These are phyloP conservation scores for Sebastes vulpes DNA, from an alignment of 2,797 vertebrate species.

Conservation along the genomic window DNA sequence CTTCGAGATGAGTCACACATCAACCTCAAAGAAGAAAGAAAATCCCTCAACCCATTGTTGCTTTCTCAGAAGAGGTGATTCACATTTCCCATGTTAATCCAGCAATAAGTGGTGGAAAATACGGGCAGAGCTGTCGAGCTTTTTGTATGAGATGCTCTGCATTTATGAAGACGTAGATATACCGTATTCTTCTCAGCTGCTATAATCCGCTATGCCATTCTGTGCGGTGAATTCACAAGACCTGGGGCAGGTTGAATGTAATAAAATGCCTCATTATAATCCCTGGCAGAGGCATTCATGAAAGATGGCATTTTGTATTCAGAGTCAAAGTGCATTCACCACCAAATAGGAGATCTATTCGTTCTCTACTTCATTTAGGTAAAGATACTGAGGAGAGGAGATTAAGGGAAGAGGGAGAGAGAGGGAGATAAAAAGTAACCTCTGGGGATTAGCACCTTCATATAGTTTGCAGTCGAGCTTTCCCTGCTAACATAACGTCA, in stretches of 20 bases:
- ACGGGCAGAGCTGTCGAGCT: slow-evolving; percentile 11
- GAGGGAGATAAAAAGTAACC: slow-evolving; percentile 60
- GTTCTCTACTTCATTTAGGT: slow-evolving; percentile 64
- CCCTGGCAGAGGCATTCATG: slow-evolving; percentile 41
- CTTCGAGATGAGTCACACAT: neutral
- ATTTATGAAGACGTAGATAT: slow-evolving; percentile 44
- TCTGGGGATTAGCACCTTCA: slow-evolving; percentile 51
- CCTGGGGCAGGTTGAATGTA: slow-evolving; percentile 54
- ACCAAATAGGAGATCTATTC: slow-evolving; percentile 64
- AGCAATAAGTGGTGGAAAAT: slow-evolving; percentile 9
- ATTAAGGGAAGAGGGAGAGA: slow-evolving; percentile 49
- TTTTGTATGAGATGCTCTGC: slow-evolving; percentile 15
- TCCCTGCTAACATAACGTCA: slow-evolving; percentile 4
- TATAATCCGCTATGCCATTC: slow-evolving; percentile 57
- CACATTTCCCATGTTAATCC: neutral
- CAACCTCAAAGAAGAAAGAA: neutral
- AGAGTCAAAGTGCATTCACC: slow-evolving; percentile 72
- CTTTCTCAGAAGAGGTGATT: slow-evolving; percentile 4
- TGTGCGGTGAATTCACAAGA: slow-evolving; percentile 46
- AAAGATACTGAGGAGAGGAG: slow-evolving; percentile 60
- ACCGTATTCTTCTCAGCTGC: slow-evolving; percentile 24
- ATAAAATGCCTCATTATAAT: slow-evolving; percentile 60
- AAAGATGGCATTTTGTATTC: slow-evolving; percentile 76
- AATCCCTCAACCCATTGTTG: slow-evolving; percentile 20
- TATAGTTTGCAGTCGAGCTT: neutral